Percentiles rank a stretch among this genome's conserved stretches.
phyloP scores from a whole-genome alignment of 2,888 invertebrate genomes.

The Vesta saturnalis region DNA sequence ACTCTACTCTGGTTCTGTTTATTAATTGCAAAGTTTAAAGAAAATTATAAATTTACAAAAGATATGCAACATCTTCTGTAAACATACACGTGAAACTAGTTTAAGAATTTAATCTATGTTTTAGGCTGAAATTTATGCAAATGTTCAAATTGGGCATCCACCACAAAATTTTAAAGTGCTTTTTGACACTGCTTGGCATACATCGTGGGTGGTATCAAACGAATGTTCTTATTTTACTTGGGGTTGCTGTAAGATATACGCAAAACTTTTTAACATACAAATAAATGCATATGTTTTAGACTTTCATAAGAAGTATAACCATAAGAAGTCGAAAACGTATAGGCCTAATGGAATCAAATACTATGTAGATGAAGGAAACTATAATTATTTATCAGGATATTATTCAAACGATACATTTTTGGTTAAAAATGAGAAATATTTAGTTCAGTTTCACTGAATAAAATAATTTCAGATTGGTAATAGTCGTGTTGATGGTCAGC shows the following conservation, averaged over 20 bases:
- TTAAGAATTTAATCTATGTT: too few species aligned
- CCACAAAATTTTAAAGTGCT: slow-evolving; percentile 62
- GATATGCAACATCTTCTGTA: too few species aligned
- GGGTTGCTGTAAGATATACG: slow-evolving; percentile 65
- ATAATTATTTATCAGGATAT: slow-evolving; percentile 72
- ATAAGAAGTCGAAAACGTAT: slow-evolving; percentile 72
- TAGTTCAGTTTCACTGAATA: not conserved
- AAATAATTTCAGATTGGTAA: slow-evolving; percentile 64
- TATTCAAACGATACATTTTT: slow-evolving; percentile 73
- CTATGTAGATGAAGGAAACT: slow-evolving; percentile 66
- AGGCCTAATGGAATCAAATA: slow-evolving; percentile 69
- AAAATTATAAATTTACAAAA: too few species aligned
- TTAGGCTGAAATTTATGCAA: slow-evolving; percentile 65
- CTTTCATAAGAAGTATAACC: slow-evolving; percentile 75
- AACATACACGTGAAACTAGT: too few species aligned
- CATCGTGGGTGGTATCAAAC: slow-evolving; percentile 63
- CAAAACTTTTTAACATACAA: too few species aligned
- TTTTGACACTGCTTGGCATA: slow-evolving; percentile 65
- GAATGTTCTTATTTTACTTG: slow-evolving; percentile 58
- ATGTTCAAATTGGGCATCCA: slow-evolving; percentile 62
- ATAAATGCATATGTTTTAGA: slow-evolving; percentile 62
- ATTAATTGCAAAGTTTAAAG: too few species aligned
- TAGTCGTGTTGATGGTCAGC: slow-evolving; percentile 67
- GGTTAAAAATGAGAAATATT: slow-evolving; percentile 60
- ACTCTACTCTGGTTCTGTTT: too few species aligned